Evolutionary conservation across 2,797 vertebrate genomes (phyloP).

Genomic region (Mormyrops attenuatus): DNA sequence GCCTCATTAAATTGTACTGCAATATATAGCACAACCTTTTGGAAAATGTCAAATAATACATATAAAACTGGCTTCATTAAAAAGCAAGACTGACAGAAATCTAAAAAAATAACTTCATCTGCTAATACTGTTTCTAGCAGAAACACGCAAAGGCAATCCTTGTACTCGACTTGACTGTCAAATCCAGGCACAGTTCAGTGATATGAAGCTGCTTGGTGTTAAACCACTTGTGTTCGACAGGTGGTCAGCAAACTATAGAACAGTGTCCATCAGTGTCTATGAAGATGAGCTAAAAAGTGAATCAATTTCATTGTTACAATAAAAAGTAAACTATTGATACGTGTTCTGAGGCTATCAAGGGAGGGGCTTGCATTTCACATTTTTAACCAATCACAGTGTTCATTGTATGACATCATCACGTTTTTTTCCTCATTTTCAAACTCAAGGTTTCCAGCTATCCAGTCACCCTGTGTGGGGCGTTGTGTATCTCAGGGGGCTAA

Average conservation of each 20-base stretch:
- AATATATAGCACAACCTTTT: slow-evolving; percentile 34
- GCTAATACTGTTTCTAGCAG: background rate
- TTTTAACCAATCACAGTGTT: background rate
- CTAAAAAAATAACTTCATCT: background rate
- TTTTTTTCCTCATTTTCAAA: background rate
- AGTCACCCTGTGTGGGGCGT: background rate
- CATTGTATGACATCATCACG: background rate
- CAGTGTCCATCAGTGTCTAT: background rate
- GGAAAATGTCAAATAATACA: slow-evolving; percentile 39
- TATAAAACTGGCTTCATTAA: slow-evolving; percentile 11
- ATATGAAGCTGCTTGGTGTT: background rate
- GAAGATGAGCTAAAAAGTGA: background rate
- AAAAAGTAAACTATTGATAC: background rate
- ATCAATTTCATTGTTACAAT: background rate
- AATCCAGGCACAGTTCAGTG: background rate
- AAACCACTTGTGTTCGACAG: background rate
- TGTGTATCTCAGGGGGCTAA: background rate
- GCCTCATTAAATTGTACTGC: slow-evolving; percentile 26
- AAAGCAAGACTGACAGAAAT: slow-evolving; percentile 14
- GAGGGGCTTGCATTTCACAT: background rate
- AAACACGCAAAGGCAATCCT: background rate
- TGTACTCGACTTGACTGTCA: background rate
- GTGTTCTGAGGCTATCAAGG: background rate
- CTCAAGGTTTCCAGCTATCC: background rate
- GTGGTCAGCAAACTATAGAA: background rate